phyloP scores from a whole-genome alignment of 2,888 invertebrate species.

The Sepioteuthis lessoniana region DNA sequence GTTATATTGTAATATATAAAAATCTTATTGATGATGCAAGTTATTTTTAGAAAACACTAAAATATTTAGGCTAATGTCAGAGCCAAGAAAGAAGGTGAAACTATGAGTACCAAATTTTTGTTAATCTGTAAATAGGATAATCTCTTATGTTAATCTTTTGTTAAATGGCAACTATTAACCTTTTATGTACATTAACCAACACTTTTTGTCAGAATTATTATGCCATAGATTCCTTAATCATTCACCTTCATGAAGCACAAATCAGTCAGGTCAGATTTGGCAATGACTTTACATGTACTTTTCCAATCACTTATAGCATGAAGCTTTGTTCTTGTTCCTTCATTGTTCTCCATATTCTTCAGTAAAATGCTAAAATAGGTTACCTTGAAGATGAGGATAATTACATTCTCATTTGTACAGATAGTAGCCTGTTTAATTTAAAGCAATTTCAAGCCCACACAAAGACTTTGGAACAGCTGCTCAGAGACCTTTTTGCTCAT shows the following conservation, averaged over 20 bases:
- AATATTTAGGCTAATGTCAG: neutral
- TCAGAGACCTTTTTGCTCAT: neutral
- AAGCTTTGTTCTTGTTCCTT: neutral
- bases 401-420: neutral
- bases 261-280: neutral
- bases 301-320: neutral
- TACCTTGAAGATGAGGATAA: neutral
- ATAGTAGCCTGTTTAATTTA: neutral
- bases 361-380: neutral
- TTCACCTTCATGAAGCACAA: neutral
- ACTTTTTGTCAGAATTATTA: neutral
- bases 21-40: neutral
- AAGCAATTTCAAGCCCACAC: neutral
- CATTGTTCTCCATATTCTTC: neutral
- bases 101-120: neutral
- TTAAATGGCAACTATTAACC: neutral
- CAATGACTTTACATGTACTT: neutral
- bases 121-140: neutral
- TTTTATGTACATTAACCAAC: too few relatives aligned
- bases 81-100: neutral
- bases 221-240: neutral
- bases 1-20: neutral
- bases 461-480: neutral
- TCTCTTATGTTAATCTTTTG: neutral
- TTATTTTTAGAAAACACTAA: neutral